phyloP scores from a whole-genome alignment of 2,113 vertebrate species.

The Tupaia tana region DNA sequence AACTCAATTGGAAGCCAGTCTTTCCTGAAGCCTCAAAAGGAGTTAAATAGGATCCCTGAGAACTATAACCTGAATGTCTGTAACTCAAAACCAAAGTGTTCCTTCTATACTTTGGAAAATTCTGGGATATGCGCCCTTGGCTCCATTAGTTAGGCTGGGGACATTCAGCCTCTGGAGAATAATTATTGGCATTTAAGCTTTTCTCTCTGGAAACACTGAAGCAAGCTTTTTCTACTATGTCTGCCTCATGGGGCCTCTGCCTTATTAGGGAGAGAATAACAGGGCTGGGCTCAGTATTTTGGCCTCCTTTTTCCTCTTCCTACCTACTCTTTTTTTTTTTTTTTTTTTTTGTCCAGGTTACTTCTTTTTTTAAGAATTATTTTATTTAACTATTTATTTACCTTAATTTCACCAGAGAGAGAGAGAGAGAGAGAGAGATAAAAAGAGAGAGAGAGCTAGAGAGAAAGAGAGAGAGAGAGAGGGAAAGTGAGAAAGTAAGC shows the following conservation, averaged over 20 bases:
- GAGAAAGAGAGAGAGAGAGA: no score
- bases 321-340: neutral
- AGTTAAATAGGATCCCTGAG: neutral
- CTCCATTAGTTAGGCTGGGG: neutral
- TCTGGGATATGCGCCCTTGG: neutral
- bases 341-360: neutral
- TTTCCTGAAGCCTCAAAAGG: conserved; percentile 12
- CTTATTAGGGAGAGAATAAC: conserved; percentile 34
- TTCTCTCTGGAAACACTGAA: neutral
- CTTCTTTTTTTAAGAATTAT: no score
- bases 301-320: neutral
- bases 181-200: conserved; percentile 50
- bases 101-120: neutral
- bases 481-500: no score
- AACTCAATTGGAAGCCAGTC: conserved; percentile 1
- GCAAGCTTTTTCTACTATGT: conserved; percentile 4
- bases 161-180: neutral
- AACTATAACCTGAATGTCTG: neutral
- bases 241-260: conserved; percentile 36
- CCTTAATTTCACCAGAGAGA: no score
- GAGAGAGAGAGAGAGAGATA: no score
- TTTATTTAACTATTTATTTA: no score
- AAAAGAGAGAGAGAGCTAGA: no score
- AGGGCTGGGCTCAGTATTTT: conserved; percentile 28
- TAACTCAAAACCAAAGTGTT: neutral